Evolutionary conservation across 37 sponge, comb jelly and placozoan genomes (phyloP).

Genomic region (Axinella damicornis): DNA sequence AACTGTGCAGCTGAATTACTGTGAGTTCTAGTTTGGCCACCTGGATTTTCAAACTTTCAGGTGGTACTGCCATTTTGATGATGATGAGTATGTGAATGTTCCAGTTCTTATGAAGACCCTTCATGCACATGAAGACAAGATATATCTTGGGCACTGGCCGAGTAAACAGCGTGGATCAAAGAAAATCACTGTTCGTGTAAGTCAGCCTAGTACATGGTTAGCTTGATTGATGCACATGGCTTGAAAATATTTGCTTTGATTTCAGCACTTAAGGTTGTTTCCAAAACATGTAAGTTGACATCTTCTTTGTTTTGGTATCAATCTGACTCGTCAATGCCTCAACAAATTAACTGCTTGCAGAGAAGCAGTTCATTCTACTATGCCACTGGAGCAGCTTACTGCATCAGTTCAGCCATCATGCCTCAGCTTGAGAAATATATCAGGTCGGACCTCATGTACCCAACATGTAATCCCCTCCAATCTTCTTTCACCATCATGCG

Average conservation of each 20-base stretch:
- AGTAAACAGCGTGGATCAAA: not conserved
- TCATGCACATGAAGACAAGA: constrained; percentile 11
- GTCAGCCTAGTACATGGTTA: too few species aligned
- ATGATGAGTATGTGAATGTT: constrained; percentile 74
- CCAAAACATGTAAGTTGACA: too few species aligned
- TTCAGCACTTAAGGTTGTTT: too few species aligned
- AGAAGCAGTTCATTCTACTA: constrained; percentile 12
- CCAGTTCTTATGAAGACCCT: constrained; percentile 12
- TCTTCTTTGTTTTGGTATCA: too few species aligned
- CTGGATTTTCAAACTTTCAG: not conserved
- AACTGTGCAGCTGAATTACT: too few species aligned
- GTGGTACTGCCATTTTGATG: constrained; percentile 79
- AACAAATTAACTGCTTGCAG: constrained; percentile 6
- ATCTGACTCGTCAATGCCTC: too few species aligned
- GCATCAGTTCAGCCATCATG: constrained; percentile 49
- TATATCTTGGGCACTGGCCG: constrained; percentile 58
- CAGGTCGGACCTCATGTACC: not conserved
- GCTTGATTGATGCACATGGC: too few species aligned
- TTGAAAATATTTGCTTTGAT: too few species aligned
- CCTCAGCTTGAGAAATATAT: constrained; percentile 31
- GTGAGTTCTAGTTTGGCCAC: too few species aligned
- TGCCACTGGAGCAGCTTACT: constrained; percentile 64
- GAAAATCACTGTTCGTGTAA: not conserved
- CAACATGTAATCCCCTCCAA: too few species aligned
- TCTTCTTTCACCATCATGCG: not conserved